These are phyloP conservation scores for Brachionus asplanchnoidis DNA, from an alignment of 1,140 invertebrate genomes.

Conservation along the genomic window DNA sequence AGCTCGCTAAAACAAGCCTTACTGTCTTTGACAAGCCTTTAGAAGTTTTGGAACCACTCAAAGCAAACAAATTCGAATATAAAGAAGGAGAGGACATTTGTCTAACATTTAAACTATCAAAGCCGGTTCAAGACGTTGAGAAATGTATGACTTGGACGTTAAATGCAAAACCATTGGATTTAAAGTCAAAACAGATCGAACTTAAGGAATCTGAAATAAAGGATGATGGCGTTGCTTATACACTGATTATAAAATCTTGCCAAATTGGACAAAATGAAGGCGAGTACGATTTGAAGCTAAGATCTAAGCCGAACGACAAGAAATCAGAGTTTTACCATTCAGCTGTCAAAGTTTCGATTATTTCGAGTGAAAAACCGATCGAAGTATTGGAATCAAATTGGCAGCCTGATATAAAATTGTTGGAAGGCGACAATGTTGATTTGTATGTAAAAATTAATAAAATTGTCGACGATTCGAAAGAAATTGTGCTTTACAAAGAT, in stretches of 20 bases:
- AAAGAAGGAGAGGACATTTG: not conserved
- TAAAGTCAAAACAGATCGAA: not conserved
- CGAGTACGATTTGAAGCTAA: not conserved
- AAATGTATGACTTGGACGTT: constrained; percentile 11
- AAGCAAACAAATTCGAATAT: constrained; percentile 15
- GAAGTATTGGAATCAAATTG: constrained; percentile 26
- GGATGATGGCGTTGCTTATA: not conserved
- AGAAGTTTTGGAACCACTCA: constrained; percentile 10
- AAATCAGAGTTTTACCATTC: not conserved
- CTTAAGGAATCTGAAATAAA: not conserved
- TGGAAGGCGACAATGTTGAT: not conserved
- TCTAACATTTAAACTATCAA: not conserved
- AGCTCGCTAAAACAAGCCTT: not conserved
- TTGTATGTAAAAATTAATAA: no score
- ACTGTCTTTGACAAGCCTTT: not conserved
- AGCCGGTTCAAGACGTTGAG: not conserved
- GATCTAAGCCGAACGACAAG: not conserved
- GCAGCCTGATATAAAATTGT: not conserved
- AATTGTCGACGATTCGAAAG: not conserved
- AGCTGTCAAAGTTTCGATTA: not conserved
- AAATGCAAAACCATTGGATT: not conserved
- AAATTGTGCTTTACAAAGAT: not conserved
- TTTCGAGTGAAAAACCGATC: not conserved
- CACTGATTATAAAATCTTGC: not conserved
- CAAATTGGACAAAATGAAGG: constrained; percentile 9